Conservation (phyloP, 2,888 invertebrate species). For the Germaria angustata region DNA sequence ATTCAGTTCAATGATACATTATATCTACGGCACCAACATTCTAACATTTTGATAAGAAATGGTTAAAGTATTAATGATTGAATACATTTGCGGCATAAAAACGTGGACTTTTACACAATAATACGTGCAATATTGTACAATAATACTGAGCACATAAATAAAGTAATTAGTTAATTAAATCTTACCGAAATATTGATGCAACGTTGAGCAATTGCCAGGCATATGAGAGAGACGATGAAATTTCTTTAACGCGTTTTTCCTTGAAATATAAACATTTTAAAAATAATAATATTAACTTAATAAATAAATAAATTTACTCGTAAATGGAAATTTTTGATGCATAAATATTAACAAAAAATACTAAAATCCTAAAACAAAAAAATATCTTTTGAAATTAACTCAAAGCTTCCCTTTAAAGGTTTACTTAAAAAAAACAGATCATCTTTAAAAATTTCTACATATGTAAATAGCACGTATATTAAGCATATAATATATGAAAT, state of each 20-base stretch:
- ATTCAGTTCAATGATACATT: too few species aligned
- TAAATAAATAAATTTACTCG: neutral
- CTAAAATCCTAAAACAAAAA: too few species aligned
- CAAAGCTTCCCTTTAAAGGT: too few species aligned
- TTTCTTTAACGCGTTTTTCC: conserved; percentile 85
- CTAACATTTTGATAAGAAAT: conserved; percentile 36
- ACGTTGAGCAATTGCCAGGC: conserved; percentile 85
- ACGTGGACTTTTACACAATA: neutral
- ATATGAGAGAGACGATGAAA: conserved; percentile 85
- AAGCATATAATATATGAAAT: too few species aligned
- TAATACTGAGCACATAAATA: neutral
- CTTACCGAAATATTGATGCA: conserved; percentile 81
- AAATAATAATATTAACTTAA: neutral
- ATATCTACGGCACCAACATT: too few species aligned
- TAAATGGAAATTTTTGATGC: too few species aligned
- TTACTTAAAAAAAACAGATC: too few species aligned
- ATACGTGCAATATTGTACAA: neutral
- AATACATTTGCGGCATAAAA: neutral
- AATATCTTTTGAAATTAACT: too few species aligned
- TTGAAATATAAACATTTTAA: conserved; percentile 41
- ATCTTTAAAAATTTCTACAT: too few species aligned
- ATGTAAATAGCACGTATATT: too few species aligned
- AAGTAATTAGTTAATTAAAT: neutral
- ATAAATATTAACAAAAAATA: too few species aligned
- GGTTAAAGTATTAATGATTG: neutral